Base-by-base conservation (phyloP, 2,888 invertebrate genomes). In the Aricia artaxerxes region DNA sequence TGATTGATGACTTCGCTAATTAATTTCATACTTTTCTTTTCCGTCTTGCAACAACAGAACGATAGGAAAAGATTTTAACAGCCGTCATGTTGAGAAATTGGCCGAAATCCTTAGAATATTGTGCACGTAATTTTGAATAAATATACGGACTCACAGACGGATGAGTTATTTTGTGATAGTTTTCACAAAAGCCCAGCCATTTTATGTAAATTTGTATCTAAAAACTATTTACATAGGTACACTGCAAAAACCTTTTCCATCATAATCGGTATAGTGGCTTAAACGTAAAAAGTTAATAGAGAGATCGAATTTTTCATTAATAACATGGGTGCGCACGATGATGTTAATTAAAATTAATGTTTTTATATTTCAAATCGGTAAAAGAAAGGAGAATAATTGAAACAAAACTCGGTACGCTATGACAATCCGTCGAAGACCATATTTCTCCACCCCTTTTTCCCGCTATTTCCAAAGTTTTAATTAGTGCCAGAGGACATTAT, bases 401-500 rank as follows among this genome's bases (percentile, higher is more conserved):
- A 82, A 81, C 86, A 89, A 89, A 88, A 88, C 87, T 90, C 89
- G 85, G 90, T 85, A 86, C 84, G 88, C 87, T 89, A 91, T 93
- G 92, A 91, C 91, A 92, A 93, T 90, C 88, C 88, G 84, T 87
- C 87, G 87, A 91, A 91, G 85, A 92, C 90, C 87, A 92, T 92
- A 92, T 92, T 93, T 92, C 89, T 91, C 88, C 90, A 92, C 91
- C 93, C 93, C 92, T 91, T 93, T 93, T 93, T 90, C 90, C 87
- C 88, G 87, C 87, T 86, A 88, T 89, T 90, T 85, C 85, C 87
- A 90, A 93, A 94, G 92, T 94, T 94, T 94, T 93, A 94, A 93
- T 94, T 93, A 93, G 92, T 92, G 92, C 91, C 93, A 90, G 91
- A 92, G 92, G 93, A 94, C 92, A 92, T 93, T 93, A 93, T 89